Evolutionary conservation across 2,888 invertebrate genomes (phyloP).

Genomic region (Lutraria lutraria): DNA sequence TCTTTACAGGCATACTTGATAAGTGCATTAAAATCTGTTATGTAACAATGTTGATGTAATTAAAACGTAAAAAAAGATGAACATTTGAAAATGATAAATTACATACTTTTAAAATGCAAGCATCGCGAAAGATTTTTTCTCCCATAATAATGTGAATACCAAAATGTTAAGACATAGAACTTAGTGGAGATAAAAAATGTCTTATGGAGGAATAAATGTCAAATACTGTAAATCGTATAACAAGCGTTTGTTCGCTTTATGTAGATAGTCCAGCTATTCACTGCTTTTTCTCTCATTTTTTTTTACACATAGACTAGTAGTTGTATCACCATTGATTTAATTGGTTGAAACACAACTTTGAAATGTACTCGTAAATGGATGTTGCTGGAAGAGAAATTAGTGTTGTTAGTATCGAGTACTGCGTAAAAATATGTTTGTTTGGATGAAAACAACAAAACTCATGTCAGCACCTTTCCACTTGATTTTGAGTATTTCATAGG

Average conservation of each 20-base stretch:
- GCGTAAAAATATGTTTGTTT: no score
- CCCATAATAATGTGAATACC: neutral
- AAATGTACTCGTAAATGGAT: no score
- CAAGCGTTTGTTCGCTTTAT: neutral
- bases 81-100: conserved; percentile 21
- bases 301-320: neutral
- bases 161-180: neutral
- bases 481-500: no score
- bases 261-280: neutral
- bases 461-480: no score
- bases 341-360: neutral
- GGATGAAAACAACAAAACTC: no score
- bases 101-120: conserved; percentile 2
- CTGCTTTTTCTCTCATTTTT: neutral
- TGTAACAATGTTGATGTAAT: conserved; percentile 9
- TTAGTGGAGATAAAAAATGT: conserved; percentile 1
- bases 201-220: neutral
- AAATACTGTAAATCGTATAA: neutral
- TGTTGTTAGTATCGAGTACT: no score
- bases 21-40: conserved; percentile 20
- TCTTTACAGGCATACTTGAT: neutral
- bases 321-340: neutral
- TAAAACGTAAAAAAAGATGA: conserved; percentile 12
- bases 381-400: no score
- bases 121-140: neutral